Evolutionary conservation across 2,888 invertebrate genomes (phyloP).

Genomic region (Penaeus monodon): DNA sequence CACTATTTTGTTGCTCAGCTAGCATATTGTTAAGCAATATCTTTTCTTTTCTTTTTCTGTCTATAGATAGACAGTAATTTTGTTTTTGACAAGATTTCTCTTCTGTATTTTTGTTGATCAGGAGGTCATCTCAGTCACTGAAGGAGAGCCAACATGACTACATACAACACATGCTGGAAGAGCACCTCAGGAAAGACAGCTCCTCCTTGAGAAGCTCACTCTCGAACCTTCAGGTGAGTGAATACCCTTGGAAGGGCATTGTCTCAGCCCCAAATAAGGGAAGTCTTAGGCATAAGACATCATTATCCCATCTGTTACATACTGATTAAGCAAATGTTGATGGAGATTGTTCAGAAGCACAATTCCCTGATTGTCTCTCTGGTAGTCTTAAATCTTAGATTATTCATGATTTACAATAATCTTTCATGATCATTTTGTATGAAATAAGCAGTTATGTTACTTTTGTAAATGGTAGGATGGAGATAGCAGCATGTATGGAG

Average conservation of each 20-base stretch:
- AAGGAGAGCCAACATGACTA: slow-evolving; percentile 49
- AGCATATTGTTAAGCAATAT: too few species aligned
- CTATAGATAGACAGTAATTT: not conserved
- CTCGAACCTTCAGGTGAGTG: slow-evolving; percentile 45
- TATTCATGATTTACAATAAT: too few species aligned
- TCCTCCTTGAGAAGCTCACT: slow-evolving; percentile 48
- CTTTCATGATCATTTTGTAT: not conserved
- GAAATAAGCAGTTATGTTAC: not conserved
- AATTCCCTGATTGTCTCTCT: too few species aligned
- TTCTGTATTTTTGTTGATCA: slow-evolving; percentile 5
- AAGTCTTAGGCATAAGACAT: too few species aligned
- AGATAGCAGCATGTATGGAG: slow-evolving; percentile 50
- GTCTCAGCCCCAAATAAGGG: too few species aligned
- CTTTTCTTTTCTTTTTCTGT: too few species aligned
- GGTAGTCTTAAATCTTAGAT: too few species aligned
- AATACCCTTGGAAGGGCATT: not conserved
- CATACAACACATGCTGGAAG: slow-evolving; percentile 39
- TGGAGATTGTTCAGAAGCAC: too few species aligned
- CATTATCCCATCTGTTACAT: too few species aligned
- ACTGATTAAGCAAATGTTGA: too few species aligned
- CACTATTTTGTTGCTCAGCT: too few species aligned
- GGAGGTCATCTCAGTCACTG: slow-evolving; percentile 48
- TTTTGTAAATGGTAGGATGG: slow-evolving; percentile 21
- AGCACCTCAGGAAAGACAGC: slow-evolving; percentile 34
- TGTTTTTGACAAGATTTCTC: not conserved